Percentiles rank a stretch among this genome's conserved stretches.
phyloP scores from a whole-genome alignment of 2,113 vertebrate species.

The Myxocyprinus asiaticus region DNA sequence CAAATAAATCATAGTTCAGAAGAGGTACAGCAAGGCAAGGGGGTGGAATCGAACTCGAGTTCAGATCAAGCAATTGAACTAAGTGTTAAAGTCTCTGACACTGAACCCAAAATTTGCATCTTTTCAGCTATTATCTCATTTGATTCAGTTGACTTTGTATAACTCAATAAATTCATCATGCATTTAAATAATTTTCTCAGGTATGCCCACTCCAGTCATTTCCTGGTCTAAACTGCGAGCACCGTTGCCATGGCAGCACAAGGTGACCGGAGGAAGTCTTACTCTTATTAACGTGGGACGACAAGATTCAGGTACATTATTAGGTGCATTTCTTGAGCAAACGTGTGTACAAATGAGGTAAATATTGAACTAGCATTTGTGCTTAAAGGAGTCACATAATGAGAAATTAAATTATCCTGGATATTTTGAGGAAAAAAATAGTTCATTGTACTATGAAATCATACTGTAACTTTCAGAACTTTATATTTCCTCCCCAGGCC shows the following conservation, averaged over 20 bases:
- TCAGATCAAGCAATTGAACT: no score
- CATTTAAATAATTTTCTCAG: conserved; percentile 63
- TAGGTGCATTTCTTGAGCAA: background rate
- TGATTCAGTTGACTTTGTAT: background rate
- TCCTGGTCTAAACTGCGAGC: conserved; percentile 94
- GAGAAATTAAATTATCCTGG: no score
- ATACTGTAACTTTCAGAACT: background rate
- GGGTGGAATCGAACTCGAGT: no score
- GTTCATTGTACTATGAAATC: background rate
- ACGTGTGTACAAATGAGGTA: background rate
- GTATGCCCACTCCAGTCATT: conserved; percentile 81
- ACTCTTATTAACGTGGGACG: conserved; percentile 85
- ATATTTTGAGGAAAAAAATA: no score
- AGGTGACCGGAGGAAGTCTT: conserved; percentile 73
- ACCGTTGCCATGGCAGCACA: conserved; percentile 93
- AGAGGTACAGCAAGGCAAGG: no score
- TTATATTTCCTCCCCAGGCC: background rate
- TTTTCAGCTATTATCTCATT: background rate
- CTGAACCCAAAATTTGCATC: no score
- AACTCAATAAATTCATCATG: background rate
- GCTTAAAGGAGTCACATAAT: no score
- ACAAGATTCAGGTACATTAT: conserved; percentile 82
- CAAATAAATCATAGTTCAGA: no score
- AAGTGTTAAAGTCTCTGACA: no score
- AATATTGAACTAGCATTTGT: background rate